Percentiles rank a stretch among this genome's conserved stretches.
phyloP scores from a whole-genome alignment of 2,888 invertebrate genomes.

The Patella pellucida region DNA sequence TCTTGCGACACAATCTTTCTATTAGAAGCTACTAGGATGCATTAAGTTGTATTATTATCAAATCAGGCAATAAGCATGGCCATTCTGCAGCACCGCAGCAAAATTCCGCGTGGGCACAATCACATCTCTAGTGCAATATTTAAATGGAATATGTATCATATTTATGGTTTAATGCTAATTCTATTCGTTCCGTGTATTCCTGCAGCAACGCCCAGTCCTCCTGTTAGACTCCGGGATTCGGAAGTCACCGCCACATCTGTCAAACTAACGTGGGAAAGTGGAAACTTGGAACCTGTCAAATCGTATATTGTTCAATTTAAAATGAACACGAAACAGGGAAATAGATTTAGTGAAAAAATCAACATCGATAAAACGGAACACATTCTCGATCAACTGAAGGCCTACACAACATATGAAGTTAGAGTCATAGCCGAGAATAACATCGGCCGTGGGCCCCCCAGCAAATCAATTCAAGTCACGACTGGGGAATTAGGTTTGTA shows the following conservation, averaged over 20 bases:
- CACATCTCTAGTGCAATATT: neutral
- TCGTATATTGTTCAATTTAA: constrained; percentile 98
- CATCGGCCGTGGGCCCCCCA: constrained; percentile 92
- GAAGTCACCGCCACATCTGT: constrained; percentile 96
- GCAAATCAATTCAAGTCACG: constrained; percentile 88
- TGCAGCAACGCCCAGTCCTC: constrained; percentile 90
- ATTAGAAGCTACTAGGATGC: too few species aligned
- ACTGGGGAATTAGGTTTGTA: constrained; percentile 94
- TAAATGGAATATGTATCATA: constrained; percentile 2
- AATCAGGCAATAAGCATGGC: neutral
- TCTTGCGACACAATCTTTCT: too few species aligned
- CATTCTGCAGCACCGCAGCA: constrained; percentile 5
- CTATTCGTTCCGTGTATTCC: constrained; percentile 39
- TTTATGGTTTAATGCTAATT: constrained; percentile 24
- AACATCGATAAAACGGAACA: constrained; percentile 91
- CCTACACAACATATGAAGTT: constrained; percentile 97
- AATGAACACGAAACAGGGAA: constrained; percentile 82
- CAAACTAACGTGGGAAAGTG: constrained; percentile 84
- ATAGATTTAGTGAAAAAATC: constrained; percentile 86
- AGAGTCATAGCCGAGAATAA: constrained; percentile 95
- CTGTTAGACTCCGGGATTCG: constrained; percentile 89
- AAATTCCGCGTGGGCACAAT: neutral
- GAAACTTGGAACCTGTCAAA: constrained; percentile 79
- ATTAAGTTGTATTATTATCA: too few species aligned
- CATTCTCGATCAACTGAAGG: constrained; percentile 83